Evolutionary conservation across 2,113 vertebrate species (phyloP).

Genomic region (Gavia stellata): DNA sequence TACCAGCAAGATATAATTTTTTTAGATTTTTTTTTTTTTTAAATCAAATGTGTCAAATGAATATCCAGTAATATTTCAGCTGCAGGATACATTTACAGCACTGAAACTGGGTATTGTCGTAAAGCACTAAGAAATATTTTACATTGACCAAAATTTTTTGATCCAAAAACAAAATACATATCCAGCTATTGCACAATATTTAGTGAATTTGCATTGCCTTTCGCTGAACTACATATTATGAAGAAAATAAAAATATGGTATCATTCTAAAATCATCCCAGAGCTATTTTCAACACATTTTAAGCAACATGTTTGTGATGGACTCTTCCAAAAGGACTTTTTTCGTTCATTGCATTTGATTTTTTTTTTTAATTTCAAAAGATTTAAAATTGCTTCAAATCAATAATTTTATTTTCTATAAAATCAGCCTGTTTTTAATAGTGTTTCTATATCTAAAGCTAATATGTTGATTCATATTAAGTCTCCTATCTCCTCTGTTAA

Average conservation of each 20-base stretch:
- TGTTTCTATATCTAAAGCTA: not conserved
- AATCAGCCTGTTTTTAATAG: not conserved
- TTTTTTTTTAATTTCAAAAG: not conserved
- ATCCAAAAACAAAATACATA: not conserved
- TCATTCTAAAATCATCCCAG: not conserved
- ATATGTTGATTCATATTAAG: not conserved
- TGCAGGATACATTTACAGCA: not conserved
- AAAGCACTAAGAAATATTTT: not conserved
- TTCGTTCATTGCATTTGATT: not conserved
- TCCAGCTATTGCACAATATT: not conserved
- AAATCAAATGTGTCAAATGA: not conserved
- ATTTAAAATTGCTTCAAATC: not conserved
- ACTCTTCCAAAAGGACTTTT: not conserved
- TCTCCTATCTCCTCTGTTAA: not conserved
- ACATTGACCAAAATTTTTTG: not conserved
- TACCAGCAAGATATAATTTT: not conserved
- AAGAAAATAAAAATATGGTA: not conserved
- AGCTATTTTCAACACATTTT: not conserved
- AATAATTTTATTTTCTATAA: not conserved
- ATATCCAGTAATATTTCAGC: not conserved
- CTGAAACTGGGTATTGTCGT: not conserved
- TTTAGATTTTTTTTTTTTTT: not conserved
- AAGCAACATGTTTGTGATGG: not conserved
- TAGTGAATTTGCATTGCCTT: not conserved
- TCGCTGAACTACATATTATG: not conserved